A percentile compares a stretch with the other conserved stretches of the same genome.
Conservation (phyloP, 2,797 vertebrate genomes). For the Sebastes hopkinsi region DNA sequence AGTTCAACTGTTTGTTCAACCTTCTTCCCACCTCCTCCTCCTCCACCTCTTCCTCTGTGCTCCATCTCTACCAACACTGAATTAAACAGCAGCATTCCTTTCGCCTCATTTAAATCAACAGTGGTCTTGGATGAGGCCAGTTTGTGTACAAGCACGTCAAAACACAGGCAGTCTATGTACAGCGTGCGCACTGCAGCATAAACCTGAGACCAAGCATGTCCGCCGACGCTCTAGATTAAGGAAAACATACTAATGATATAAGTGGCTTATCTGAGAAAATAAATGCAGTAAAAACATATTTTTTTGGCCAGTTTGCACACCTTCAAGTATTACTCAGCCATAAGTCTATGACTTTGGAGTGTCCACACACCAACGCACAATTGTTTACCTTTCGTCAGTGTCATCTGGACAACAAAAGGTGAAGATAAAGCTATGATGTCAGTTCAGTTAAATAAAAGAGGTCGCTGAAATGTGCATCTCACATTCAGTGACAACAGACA, state of each 20-base stretch:
- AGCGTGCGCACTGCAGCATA: slow-evolving; percentile 21
- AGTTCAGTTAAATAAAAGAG: slow-evolving; percentile 5
- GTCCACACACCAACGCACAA: background rate
- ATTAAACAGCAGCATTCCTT: slow-evolving; percentile 71
- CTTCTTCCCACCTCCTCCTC: background rate
- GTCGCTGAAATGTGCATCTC: background rate
- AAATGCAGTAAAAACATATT: background rate
- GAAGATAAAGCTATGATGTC: background rate
- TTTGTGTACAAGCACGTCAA: slow-evolving; percentile 62
- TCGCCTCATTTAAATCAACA: slow-evolving; percentile 63
- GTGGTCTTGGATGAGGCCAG: slow-evolving; percentile 35
- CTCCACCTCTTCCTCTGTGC: background rate
- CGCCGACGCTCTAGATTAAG: background rate
- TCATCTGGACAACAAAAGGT: background rate
- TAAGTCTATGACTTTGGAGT: background rate
- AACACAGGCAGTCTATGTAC: slow-evolving; percentile 50
- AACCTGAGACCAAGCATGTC: slow-evolving; percentile 29
- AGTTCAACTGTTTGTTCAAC: background rate
- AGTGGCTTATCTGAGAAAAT: background rate
- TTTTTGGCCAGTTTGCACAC: slow-evolving; percentile 16
- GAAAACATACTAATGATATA: background rate
- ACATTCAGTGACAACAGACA: background rate
- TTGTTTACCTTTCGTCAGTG: background rate
- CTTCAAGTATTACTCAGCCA: slow-evolving; percentile 30
- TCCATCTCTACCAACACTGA: slow-evolving; percentile 14